Evolutionary conservation across 2,113 vertebrate genomes (phyloP).

Genomic region (Hymenochirus boettgeri): DNA sequence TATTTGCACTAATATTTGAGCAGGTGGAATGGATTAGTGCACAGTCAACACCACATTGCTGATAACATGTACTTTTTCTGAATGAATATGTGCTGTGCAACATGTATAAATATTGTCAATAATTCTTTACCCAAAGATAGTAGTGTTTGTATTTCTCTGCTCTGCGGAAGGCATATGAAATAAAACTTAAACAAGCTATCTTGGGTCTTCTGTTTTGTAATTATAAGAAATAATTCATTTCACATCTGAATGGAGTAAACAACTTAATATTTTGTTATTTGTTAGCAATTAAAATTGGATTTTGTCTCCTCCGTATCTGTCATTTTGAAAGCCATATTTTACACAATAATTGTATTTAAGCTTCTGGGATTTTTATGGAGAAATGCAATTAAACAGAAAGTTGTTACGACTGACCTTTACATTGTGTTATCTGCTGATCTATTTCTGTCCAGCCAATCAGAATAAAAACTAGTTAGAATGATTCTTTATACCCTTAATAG

Average conservation of each 20-base stretch:
- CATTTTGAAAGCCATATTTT: background rate
- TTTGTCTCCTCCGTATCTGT: background rate
- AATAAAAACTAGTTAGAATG: too few species aligned
- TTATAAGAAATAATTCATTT: conserved; percentile 43
- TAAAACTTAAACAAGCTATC: conserved; percentile 51
- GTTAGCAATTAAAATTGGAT: conserved; percentile 26
- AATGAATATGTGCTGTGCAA: conserved; percentile 79
- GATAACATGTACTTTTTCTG: conserved; percentile 73
- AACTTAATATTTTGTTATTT: conserved; percentile 22
- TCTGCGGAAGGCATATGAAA: conserved; percentile 58
- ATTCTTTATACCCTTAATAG: too few species aligned
- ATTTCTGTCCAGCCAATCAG: too few species aligned
- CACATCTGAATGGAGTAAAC: conserved; percentile 24
- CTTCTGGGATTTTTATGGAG: background rate
- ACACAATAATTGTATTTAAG: background rate
- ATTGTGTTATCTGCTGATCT: too few species aligned
- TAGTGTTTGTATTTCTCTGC: conserved; percentile 67
- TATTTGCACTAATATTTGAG: conserved; percentile 91
- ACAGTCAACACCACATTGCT: conserved; percentile 86
- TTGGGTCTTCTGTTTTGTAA: conserved; percentile 50
- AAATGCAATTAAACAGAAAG: too few species aligned
- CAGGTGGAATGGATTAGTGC: conserved; percentile 98
- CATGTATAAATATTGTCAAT: conserved; percentile 74
- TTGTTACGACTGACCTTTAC: too few species aligned
- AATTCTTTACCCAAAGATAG: conserved; percentile 69